Base-by-base conservation (phyloP, 2,113 vertebrate genomes). In the Trogon surrucura region DNA sequence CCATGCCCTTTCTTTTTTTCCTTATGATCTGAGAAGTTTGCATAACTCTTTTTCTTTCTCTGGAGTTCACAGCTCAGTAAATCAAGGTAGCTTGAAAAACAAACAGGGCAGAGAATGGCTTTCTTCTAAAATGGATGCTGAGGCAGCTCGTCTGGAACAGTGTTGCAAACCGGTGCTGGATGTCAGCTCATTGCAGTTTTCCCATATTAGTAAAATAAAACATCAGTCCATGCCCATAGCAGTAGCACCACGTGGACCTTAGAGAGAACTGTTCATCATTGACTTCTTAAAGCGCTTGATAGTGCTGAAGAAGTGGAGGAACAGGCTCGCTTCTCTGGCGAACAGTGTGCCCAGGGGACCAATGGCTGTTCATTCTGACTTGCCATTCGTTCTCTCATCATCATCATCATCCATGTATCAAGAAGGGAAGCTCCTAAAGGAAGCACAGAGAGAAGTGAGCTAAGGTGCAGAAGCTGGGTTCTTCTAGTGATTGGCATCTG, bases 211-310 rank as follows among this genome's bases (percentile, higher is more conserved):
- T 86, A 75, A 72, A 62, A 60, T 21, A 56, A 75, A 64, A 11
- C 53, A 36, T 64, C 75, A 21, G 3, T 70, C 16, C 44, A 45
- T 1, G 0, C 57, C 21, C 41, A 12, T 36, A 82, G 57, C 41
- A 47, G 13, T 29, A 70, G 60, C 38, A 84, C 19, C 19, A 34
- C 5, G 1, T n/a, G 29, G 44, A 54, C 53, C n/a, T 83, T 67
- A 18, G 17, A 41, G 18, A 53, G 16, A 2, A 2, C 3, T 1
- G 12, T 65, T 86, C 20, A 26, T 65, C 14, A 3, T 0, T 70
- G 57, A 44, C 21, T 75, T 80, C 20, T 44, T 47, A 71, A 93
- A 75, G 48, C 44, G 34, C 16, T 54, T 77, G n/a, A 13, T 16
- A 41, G 62, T 32, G 26, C 53, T 62, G 36, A 74, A 65, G 38